Evolutionary conservation across 2,888 invertebrate species (phyloP), one percentile per base, ranked within the genome.

Genomic region (Parnassius glacialis): DNA sequence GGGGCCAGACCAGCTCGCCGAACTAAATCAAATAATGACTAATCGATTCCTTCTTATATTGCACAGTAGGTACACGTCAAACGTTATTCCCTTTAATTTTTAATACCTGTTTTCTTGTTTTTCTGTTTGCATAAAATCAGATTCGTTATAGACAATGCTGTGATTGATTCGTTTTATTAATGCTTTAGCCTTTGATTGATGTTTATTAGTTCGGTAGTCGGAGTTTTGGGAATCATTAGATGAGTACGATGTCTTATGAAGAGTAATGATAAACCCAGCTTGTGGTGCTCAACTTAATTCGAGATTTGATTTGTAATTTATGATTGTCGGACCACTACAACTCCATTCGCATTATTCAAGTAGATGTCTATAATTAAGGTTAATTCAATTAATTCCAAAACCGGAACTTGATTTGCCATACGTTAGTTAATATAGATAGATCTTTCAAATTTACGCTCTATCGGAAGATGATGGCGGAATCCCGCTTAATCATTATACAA

Each of bases 21-120:
- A 87, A 90, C 91, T 90, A 91, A 91, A 90, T 90, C 91, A 91
- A 90, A 91, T 90, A 91, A 90, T 91, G 91, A 91, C 91, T 90
- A 91, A 91, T 91, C 90, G 91, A 85, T 87, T 90, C 82, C 84
- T 78, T 82, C 87, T 84, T 85, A 89, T 88, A 91, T 91, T 90
- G 90, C 90, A 91, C 91, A 90, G 91, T 90, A 91, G 91, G 90
- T 90, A 88, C 87, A 91, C 90, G 89, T 90, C 90, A 90, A 89
- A 89, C 79, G 84, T 82, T 87, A 86, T 90, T 86, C 87, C 83
- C 83, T 83, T 89, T 86, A 87, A 87, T 88, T 89, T 88, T 88
- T 84, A 83, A 84, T 81, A 80, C 69, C 54, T 54, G 77, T 51
- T 20, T 63, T 84, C 78, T 83, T 79, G 73, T 81, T 87, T 84